Percentiles rank a stretch among this genome's conserved stretches.
These are phyloP conservation scores for Ferrisia virgata DNA, from an alignment of 2,888 invertebrate species.

Conservation along the genomic window DNA sequence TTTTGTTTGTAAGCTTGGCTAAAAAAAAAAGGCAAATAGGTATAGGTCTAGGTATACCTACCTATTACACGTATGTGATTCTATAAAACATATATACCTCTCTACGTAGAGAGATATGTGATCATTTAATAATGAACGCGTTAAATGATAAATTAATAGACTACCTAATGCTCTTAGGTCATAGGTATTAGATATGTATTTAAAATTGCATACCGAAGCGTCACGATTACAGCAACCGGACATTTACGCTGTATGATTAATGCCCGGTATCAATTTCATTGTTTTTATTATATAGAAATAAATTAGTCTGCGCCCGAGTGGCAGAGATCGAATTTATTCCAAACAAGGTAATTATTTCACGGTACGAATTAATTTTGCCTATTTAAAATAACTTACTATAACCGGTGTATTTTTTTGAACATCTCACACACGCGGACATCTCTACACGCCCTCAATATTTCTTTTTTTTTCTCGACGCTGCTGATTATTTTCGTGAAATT, in stretches of 20 bases:
- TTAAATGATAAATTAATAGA: slow-evolving; percentile 26
- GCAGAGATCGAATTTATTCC: slow-evolving; percentile 19
- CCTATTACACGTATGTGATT: not conserved
- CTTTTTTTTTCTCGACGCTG: no score
- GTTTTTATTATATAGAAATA: slow-evolving; percentile 23
- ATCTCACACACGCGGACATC: not conserved
- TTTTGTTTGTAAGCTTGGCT: not conserved
- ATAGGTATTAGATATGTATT: not conserved
- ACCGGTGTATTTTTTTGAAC: not conserved
- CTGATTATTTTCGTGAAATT: not conserved
- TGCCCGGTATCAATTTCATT: slow-evolving; percentile 5
- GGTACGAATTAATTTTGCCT: not conserved
- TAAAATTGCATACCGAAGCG: not conserved
- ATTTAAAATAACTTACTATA: not conserved
- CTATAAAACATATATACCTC: not conserved
- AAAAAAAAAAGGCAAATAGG: not conserved
- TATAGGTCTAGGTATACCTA: no score
- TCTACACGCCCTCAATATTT: not conserved
- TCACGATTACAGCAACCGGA: slow-evolving; percentile 23
- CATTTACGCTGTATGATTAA: not conserved
- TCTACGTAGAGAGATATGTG: not conserved
- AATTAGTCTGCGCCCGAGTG: slow-evolving; percentile 5
- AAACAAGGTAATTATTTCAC: slow-evolving; percentile 21
- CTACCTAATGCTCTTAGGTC: not conserved
- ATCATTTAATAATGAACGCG: not conserved